These are phyloP conservation scores for Callosobruchus maculatus DNA, from an alignment of 2,888 invertebrate genomes.

Conservation along the genomic window DNA sequence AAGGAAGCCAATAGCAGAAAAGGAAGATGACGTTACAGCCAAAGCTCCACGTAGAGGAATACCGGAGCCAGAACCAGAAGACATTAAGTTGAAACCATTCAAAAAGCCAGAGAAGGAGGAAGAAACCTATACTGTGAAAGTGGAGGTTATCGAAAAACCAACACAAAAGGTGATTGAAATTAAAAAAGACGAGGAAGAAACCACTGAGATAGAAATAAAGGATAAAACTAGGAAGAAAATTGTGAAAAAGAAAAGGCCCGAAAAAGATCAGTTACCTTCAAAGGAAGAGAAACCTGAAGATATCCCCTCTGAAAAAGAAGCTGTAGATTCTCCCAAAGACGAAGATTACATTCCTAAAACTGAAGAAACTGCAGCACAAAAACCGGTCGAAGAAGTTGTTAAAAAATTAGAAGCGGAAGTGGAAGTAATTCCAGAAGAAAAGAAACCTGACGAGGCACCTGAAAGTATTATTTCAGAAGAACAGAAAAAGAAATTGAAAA, in stretches of 20 bases:
- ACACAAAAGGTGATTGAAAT: slow-evolving; percentile 26
- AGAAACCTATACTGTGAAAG: slow-evolving; percentile 11
- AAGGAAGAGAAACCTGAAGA: slow-evolving; percentile 45
- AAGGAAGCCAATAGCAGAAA: slow-evolving; percentile 27
- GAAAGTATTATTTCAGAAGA: slow-evolving; percentile 1
- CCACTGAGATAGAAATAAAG: slow-evolving; percentile 30
- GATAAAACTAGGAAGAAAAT: slow-evolving; percentile 36
- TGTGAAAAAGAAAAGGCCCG: slow-evolving; percentile 40
- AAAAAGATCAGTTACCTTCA: slow-evolving; percentile 28
- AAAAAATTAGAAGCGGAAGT: slow-evolving; percentile 5
- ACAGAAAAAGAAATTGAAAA: slow-evolving; percentile 11
- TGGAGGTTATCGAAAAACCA: slow-evolving; percentile 29
- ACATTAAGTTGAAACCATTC: slow-evolving; percentile 34
- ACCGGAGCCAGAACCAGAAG: slow-evolving; percentile 36
- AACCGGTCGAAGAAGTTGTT: slow-evolving; percentile 20
- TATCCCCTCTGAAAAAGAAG: slow-evolving; percentile 39
- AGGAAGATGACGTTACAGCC: slow-evolving; percentile 32
- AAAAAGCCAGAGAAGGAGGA: slow-evolving; percentile 29
- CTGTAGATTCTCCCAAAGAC: slow-evolving; percentile 31
- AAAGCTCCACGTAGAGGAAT: slow-evolving; percentile 33
- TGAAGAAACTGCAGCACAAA: slow-evolving; percentile 21
- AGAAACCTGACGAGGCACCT: slow-evolving; percentile 7
- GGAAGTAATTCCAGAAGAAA: slow-evolving; percentile 5
- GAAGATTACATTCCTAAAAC: slow-evolving; percentile 29
- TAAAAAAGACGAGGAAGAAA: slow-evolving; percentile 25